phyloP scores from a whole-genome alignment of 2,797 vertebrate genomes.

The Pipistrellus pygmaeus region DNA sequence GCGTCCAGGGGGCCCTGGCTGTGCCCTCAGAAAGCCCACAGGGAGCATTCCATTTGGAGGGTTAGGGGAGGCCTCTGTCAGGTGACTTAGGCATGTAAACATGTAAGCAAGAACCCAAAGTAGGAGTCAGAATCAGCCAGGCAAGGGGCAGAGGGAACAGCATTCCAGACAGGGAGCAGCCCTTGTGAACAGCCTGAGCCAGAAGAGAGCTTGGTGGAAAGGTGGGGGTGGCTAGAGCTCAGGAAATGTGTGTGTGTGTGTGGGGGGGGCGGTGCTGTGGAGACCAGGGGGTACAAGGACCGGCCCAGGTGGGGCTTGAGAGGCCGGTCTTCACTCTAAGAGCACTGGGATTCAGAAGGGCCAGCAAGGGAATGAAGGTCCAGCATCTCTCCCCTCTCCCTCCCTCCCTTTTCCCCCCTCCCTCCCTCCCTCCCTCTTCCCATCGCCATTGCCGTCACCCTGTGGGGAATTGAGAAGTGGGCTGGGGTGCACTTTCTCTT shows the following conservation, averaged over 20 bases:
- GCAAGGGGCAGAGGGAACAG: neutral
- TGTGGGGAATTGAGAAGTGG: constrained; percentile 52
- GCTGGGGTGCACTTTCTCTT: neutral
- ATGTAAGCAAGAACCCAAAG: neutral
- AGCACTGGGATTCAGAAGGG: neutral
- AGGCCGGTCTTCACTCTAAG: neutral
- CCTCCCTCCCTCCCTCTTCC: neutral
- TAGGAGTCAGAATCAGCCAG: neutral
- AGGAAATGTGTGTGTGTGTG: neutral
- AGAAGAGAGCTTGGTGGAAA: neutral
- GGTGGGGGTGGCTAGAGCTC: neutral
- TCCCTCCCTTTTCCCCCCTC: too few species aligned
- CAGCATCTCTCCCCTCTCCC: neutral
- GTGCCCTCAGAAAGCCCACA: fast-evolving
- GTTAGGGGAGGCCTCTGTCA: neutral
- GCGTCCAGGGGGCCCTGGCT: neutral
- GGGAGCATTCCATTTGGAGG: neutral
- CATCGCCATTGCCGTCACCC: neutral
- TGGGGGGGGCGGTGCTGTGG: fast-evolving
- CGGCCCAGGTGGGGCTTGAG: fast-evolving
- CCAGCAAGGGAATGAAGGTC: neutral
- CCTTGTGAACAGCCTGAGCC: neutral
- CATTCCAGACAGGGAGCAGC: neutral
- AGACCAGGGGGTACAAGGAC: fast-evolving
- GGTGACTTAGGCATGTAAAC: neutral